Evolutionary conservation across 2,797 vertebrate species (phyloP).

Genomic region (Danio tinwini): DNA sequence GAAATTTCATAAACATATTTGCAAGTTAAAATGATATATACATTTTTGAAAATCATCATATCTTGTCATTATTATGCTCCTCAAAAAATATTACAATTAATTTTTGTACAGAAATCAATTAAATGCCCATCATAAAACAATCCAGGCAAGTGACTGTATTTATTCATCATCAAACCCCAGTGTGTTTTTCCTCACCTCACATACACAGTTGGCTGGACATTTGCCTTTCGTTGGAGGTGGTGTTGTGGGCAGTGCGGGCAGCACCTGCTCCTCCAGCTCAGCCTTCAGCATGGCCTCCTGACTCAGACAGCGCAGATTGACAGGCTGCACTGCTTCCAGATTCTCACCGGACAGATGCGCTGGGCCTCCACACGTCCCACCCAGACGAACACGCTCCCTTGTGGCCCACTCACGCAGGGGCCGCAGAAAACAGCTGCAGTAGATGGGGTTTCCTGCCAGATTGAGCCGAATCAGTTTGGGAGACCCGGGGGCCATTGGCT

Average conservation of each 20-base stretch:
- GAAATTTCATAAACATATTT: too few species aligned
- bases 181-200: slow-evolving; percentile 72
- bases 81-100: too few species aligned
- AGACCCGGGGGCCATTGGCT: slow-evolving; percentile 78
- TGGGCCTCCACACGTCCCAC: slow-evolving; percentile 82
- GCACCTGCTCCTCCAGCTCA: slow-evolving; percentile 73
- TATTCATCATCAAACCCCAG: too few species aligned
- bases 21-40: too few species aligned
- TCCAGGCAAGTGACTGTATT: too few species aligned
- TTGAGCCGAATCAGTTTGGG: slow-evolving; percentile 79
- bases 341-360: slow-evolving; percentile 80
- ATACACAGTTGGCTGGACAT: slow-evolving; percentile 85
- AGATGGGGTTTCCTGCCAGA: slow-evolving; percentile 86
- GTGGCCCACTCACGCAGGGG: slow-evolving; percentile 87
- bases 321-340: slow-evolving; percentile 80
- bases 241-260: slow-evolving; percentile 11
- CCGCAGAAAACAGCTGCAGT: slow-evolving; percentile 88
- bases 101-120: too few species aligned
- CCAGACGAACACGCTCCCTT: slow-evolving; percentile 73
- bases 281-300: slow-evolving; percentile 73
- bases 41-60: too few species aligned
- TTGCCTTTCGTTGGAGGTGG: slow-evolving; percentile 66
- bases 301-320: slow-evolving; percentile 83
- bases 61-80: too few species aligned
- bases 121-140: too few species aligned